Evolutionary conservation across 1,140 invertebrate species (phyloP), one percentile per base, ranked within the genome.

Genomic region (Heliconius himera): DNA sequence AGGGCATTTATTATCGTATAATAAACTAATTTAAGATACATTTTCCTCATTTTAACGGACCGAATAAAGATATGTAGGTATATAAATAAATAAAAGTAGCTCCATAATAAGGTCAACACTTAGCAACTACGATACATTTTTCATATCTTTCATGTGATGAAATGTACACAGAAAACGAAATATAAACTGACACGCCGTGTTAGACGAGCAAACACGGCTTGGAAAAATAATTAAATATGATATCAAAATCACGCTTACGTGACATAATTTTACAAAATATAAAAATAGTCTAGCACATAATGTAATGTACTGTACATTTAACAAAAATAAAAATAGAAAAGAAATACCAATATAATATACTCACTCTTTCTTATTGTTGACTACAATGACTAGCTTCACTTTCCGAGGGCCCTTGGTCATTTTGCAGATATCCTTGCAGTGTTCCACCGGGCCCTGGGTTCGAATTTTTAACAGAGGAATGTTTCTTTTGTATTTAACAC

Each of bases 341-440:
- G 71, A 22, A 70, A n/a, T 22, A 56, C 54, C 3, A 56, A 56
- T 22, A 60, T 22, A 22, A 60, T 60, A 84, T 94, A 95, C 94
- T 95, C 80, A 95, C 94, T 95, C 94, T 90, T 95, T 95, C 89
- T 95, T 95, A 93, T 94, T 95, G 91, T 95, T 95, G 90, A 95
- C 94, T 91, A 95, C 94, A 92, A 95, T 95, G 93, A 95, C 94
- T 91, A 95, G 94, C 82, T 95, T 95, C 86, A 95, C 94, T 90
- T 95, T 95, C 87, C 94, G 91, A 91, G 94, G 94, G 90, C 94
- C 94, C 94, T 95, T 95, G 86, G 94, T 95, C 94, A 95, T 95
- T 92, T 91, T 95, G 94, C 92, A 93, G 84, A 88, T 85, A 85
- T 91, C 91, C 86, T 91, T 90, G 85, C 87, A 87, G 79, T 83